Evolutionary conservation across 2,888 invertebrate species (phyloP).

Genomic region (Ochropleura plecta): DNA sequence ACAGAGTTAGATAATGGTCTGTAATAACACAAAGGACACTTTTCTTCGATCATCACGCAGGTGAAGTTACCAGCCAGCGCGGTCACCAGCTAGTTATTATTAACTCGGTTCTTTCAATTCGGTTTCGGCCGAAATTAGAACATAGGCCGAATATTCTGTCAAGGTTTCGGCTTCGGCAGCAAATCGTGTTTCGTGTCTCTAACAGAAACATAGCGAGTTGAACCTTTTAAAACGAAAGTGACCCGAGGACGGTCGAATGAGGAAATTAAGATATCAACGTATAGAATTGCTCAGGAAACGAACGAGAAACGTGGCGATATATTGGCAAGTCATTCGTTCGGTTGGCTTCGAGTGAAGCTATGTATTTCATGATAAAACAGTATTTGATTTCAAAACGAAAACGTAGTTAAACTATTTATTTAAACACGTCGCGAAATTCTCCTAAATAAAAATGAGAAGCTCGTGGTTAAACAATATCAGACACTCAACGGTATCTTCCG

Average conservation of each 20-base stretch:
- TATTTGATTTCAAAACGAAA: background rate
- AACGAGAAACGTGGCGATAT: slow-evolving; percentile 51
- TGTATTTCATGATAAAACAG: slow-evolving; percentile 13
- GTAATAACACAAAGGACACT: no score
- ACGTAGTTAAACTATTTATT: background rate
- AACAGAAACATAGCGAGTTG: slow-evolving; percentile 51
- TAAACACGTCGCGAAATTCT: no score
- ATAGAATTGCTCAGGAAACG: slow-evolving; percentile 69
- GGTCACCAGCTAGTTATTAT: no score
- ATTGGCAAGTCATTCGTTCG: slow-evolving; percentile 54
- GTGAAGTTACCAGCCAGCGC: no score
- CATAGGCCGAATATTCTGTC: background rate
- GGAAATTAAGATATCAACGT: slow-evolving; percentile 77
- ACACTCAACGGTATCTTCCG: no score
- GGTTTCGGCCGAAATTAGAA: background rate
- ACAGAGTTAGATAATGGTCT: no score
- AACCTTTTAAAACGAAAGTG: slow-evolving; percentile 67
- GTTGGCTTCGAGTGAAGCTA: slow-evolving; percentile 1
- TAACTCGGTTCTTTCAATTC: background rate
- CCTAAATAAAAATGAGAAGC: background rate
- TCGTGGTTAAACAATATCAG: no score
- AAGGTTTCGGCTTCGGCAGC: slow-evolving; percentile 4
- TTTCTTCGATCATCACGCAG: no score
- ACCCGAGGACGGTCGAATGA: slow-evolving; percentile 69
- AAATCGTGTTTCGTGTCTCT: background rate